phyloP scores from a whole-genome alignment of 2,797 vertebrate genomes.

The Sebastes taczanowskii region DNA sequence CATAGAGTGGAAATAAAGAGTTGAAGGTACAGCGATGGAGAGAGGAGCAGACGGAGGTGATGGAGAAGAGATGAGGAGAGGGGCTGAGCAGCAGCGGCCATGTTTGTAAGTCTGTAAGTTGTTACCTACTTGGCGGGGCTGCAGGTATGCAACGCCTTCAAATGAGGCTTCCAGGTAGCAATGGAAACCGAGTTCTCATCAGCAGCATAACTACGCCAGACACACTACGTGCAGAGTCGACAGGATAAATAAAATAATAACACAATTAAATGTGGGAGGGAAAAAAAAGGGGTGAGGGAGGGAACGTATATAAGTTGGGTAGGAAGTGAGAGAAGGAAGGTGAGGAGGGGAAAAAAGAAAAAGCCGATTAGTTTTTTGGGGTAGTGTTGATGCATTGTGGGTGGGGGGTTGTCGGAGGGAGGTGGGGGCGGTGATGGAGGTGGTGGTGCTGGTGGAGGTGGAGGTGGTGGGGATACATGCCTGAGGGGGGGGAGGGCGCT shows the following conservation, averaged over 20 bases:
- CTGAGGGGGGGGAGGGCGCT: constrained; percentile 88
- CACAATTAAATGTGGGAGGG: constrained; percentile 55
- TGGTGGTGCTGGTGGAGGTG: constrained; percentile 31
- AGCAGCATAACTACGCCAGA: constrained; percentile 99
- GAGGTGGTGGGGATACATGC: constrained; percentile 85
- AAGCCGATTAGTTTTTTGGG: constrained; percentile 69
- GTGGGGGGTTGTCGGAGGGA: constrained; percentile 16
- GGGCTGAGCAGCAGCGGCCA: constrained; percentile 82
- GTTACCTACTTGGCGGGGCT: constrained; percentile 98
- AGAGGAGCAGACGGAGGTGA: constrained; percentile 27
- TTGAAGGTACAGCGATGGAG: constrained; percentile 19
- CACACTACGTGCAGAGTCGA: constrained; percentile 90
- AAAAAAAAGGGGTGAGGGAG: constrained; percentile 66
- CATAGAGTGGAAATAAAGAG: constrained; percentile 5
- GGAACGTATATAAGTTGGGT: constrained; percentile 76
- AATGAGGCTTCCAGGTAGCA: constrained; percentile 99
- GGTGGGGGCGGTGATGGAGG: constrained; percentile 9
- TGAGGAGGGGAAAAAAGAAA: constrained; percentile 76
- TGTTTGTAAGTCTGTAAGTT: constrained; percentile 76
- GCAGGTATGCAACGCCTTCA: constrained; percentile 99
- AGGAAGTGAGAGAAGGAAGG: constrained; percentile 31
- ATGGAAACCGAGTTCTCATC: constrained; percentile 99
- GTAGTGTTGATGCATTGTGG: constrained; percentile 62
- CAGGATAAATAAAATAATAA: constrained; percentile 74
- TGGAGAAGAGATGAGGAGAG: constrained; percentile 20